Base-by-base conservation (phyloP, 2,888 invertebrate genomes). In the Agriopis leucophaearia region DNA sequence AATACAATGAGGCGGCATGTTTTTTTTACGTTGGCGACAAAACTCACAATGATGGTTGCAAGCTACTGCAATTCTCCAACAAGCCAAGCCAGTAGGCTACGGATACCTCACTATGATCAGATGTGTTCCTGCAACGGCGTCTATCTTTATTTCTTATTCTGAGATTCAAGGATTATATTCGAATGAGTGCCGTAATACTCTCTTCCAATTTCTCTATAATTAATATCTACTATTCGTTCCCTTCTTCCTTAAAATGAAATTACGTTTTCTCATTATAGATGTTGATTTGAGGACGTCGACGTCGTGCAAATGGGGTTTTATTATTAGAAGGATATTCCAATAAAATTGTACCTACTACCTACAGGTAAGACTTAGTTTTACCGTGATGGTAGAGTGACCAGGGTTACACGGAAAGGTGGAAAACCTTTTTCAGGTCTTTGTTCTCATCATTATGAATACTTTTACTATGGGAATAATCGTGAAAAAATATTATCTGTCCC, bases 151-250 rank as follows among this genome's bases (percentile, higher is more conserved):
- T 38, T 36, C 52, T 16, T 54, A 1, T 16, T 54, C 52, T 0
- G 59, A 64, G 65, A 69, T 67, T 55, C 61, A 44, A 35, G 65
- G 63, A 68, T 69, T 55, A 61, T 60, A 58, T 38, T 27, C 58
- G 50, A 60, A 69, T 47, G 58, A 51, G 63, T 56, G 47, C 27
- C 18, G 58, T 63, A 63, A 63, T 63, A 58, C 55, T 58, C 61
- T 56, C 45, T 63, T 42, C 59, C 69, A 66, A 65, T 66, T 69
- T 64, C 55, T 56, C 57, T 64, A 56, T 70, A 70, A 67, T 65
- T 61, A 69, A 69, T 68, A 68, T 54, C 51, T 51, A 15, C 51
- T 45, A 66, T 56, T 66, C 55, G 55, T 55, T 54, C 60, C 47
- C 40, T 47, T 56, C 51, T 61, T 52, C 61, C 52, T 16, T 18